Evolutionary conservation across 2,888 invertebrate species (phyloP).

Genomic region (Meiosimyza decipiens): DNA sequence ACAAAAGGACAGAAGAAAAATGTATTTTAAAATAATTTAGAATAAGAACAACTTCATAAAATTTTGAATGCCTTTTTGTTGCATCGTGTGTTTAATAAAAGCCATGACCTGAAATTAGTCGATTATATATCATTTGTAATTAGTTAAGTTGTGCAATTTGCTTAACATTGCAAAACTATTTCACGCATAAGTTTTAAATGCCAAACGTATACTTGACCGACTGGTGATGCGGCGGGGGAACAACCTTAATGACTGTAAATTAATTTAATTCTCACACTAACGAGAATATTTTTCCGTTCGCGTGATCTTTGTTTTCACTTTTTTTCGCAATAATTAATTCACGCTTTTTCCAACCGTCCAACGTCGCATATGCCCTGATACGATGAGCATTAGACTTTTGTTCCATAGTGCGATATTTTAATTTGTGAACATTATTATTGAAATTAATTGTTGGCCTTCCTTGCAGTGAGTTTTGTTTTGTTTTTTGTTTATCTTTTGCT

Average conservation of each 20-base stretch:
- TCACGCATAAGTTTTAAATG: conserved; percentile 10
- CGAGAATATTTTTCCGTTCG: neutral
- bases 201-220: conserved; percentile 2
- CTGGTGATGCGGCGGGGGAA: neutral
- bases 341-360: too few relatives aligned
- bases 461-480: neutral
- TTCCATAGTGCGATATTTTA: neutral
- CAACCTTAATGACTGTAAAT: conserved; percentile 18
- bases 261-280: conserved; percentile 27
- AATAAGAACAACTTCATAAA: too few relatives aligned
- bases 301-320: conserved; percentile 15
- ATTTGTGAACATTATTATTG: neutral
- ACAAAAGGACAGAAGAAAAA: too few relatives aligned
- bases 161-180: neutral
- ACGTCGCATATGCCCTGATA: too few relatives aligned
- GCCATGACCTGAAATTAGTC: conserved; percentile 22
- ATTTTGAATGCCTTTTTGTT: neutral
- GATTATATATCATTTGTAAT: conserved; percentile 15
- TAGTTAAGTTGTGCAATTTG: neutral
- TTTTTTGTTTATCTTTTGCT: neutral
- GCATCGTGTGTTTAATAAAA: neutral
- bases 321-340: too few relatives aligned
- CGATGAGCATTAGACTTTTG: neutral
- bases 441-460: conserved; percentile 23
- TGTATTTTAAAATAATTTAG: too few relatives aligned